These are phyloP conservation scores for Spodoptera exigua DNA, from an alignment of 2,888 invertebrate species.

Conservation along the genomic window DNA sequence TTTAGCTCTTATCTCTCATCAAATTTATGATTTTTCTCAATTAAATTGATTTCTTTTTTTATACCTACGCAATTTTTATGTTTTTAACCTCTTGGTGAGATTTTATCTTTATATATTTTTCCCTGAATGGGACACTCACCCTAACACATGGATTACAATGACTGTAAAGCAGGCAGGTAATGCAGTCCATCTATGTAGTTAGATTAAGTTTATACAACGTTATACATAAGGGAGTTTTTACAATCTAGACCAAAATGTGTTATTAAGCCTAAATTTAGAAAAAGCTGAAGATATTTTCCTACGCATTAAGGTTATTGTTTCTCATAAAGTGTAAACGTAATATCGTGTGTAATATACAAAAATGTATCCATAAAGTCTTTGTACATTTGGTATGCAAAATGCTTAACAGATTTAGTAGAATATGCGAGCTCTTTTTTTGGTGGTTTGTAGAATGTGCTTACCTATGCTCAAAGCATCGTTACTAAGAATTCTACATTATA, in stretches of 20 bases:
- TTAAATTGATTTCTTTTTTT: slow-evolving; percentile 23
- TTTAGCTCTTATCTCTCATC: slow-evolving; percentile 30
- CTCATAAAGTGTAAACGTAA: slow-evolving; percentile 34
- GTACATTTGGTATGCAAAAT: slow-evolving; percentile 61
- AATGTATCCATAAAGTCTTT: slow-evolving; percentile 35
- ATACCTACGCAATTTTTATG: slow-evolving; percentile 10
- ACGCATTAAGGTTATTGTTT: slow-evolving; percentile 20
- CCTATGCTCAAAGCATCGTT: slow-evolving; percentile 46
- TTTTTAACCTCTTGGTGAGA: neutral
- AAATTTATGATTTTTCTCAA: slow-evolving; percentile 25
- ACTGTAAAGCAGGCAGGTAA: slow-evolving; percentile 51
- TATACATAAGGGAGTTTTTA: slow-evolving; percentile 58
- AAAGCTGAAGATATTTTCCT: slow-evolving; percentile 24
- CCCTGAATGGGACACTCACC: slow-evolving; percentile 37
- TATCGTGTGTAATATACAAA: slow-evolving; percentile 49
- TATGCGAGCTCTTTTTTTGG: slow-evolving; percentile 53
- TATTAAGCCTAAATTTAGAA: slow-evolving; percentile 23
- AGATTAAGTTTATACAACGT: slow-evolving; percentile 62
- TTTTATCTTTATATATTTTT: slow-evolving; percentile 31
- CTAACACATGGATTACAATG: slow-evolving; percentile 50
- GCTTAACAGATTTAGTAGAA: slow-evolving; percentile 61
- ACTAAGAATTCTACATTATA: slow-evolving; percentile 21
- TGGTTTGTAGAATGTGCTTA: slow-evolving; percentile 61
- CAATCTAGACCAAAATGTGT: slow-evolving; percentile 34
- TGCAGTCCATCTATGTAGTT: slow-evolving; percentile 60